These are phyloP conservation scores for Diuraphis noxia DNA, from an alignment of 1,140 invertebrate species.

Conservation along the genomic window DNA sequence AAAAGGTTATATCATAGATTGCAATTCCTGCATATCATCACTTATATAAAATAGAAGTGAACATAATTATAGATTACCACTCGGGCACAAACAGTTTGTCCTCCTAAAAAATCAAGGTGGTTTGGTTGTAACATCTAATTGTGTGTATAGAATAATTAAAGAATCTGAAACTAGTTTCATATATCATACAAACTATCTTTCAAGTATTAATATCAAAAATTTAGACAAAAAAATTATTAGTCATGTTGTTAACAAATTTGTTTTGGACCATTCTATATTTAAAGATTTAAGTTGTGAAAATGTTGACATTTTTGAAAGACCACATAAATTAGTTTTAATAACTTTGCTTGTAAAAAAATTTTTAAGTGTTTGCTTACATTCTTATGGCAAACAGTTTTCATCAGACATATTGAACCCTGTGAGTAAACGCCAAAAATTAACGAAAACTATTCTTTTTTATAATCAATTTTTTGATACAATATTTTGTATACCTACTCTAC, in stretches of 20 bases:
- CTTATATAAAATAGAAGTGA: not conserved
- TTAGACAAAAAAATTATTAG: slow-evolving; percentile 19
- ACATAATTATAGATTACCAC: not conserved
- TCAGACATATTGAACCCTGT: not conserved
- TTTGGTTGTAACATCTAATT: not conserved
- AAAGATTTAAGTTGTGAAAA: not conserved
- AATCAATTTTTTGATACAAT: not conserved
- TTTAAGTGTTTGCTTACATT: slow-evolving; percentile 21
- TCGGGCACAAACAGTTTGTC: not conserved
- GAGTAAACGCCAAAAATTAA: too few relatives aligned
- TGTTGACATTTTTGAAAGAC: not conserved
- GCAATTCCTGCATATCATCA: not conserved
- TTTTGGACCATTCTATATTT: not conserved
- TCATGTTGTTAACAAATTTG: not conserved
- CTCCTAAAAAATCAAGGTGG: not conserved
- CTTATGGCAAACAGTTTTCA: not conserved
- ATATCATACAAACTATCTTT: not conserved
- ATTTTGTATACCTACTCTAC: too few relatives aligned
- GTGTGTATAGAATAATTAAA: not conserved
- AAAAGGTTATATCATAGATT: slow-evolving; percentile 5
- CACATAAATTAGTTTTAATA: not conserved
- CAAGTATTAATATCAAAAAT: slow-evolving; percentile 9
- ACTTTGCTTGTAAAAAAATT: not conserved
- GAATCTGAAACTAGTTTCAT: slow-evolving; percentile 1
- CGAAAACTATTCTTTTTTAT: too few relatives aligned